Percentiles rank a stretch among this genome's conserved stretches.
These are phyloP conservation scores for Osmerus mordax DNA, from an alignment of 2,113 vertebrate species.

Conservation along the genomic window DNA sequence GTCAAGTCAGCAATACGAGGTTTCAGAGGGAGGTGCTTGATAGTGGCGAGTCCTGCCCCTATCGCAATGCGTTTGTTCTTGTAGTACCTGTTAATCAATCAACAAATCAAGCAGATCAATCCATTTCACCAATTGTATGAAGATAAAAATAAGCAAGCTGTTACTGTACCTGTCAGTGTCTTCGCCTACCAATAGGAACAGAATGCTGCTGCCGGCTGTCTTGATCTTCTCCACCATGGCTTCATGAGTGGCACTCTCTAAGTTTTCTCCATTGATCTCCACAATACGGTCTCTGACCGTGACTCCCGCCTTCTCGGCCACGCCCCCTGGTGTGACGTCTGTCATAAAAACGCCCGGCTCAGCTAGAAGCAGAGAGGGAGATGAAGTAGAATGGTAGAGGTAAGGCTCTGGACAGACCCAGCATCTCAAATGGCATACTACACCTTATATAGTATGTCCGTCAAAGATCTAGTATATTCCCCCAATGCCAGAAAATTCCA, in stretches of 20 bases:
- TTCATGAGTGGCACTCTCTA: constrained; percentile 77
- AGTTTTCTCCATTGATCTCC: constrained; percentile 85
- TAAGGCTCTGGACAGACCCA: too few species aligned
- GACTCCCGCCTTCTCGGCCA: constrained; percentile 83
- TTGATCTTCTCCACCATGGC: constrained; percentile 81
- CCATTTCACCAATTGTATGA: too few species aligned
- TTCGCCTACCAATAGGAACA: constrained; percentile 82
- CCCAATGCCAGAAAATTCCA: too few species aligned
- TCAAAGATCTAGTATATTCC: too few species aligned
- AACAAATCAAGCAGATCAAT: too few species aligned
- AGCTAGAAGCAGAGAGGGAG: constrained; percentile 62
- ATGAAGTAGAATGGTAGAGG: neutral
- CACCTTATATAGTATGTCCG: too few species aligned
- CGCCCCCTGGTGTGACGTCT: constrained; percentile 69
- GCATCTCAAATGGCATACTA: too few species aligned
- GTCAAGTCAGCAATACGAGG: constrained; percentile 75
- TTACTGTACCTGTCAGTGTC: constrained; percentile 64
- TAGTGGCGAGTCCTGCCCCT: constrained; percentile 67
- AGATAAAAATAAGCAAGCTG: too few species aligned
- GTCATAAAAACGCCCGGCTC: constrained; percentile 77
- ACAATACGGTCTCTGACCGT: constrained; percentile 77
- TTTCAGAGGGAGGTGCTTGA: constrained; percentile 75
- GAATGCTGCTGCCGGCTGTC: constrained; percentile 66
- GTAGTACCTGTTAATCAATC: constrained; percentile 47
- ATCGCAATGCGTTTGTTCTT: constrained; percentile 63